These are phyloP conservation scores for Castor canadensis DNA, from an alignment of 2,113 vertebrate genomes.

Conservation along the genomic window DNA sequence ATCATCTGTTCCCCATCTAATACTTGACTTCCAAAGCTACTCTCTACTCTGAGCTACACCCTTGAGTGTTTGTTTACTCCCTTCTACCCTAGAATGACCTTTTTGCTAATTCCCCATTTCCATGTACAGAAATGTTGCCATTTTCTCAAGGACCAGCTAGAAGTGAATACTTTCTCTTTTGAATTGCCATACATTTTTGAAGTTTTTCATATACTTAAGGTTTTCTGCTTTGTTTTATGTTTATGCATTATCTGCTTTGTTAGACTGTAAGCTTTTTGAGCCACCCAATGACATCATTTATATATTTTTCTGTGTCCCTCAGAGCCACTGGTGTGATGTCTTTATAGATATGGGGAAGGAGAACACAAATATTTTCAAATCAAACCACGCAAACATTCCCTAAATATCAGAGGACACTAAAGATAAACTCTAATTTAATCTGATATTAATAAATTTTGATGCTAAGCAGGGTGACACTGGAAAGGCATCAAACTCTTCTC, in stretches of 20 bases:
- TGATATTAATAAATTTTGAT: constrained; percentile 7
- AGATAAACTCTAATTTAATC: constrained; percentile 16
- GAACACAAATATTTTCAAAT: background rate
- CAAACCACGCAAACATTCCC: background rate
- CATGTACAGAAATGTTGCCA: background rate
- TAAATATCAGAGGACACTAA: constrained; percentile 21
- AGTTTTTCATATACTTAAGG: background rate
- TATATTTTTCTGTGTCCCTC: background rate
- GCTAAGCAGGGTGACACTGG: background rate
- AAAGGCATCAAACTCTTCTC: background rate
- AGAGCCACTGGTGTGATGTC: background rate
- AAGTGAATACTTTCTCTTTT: background rate
- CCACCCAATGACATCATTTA: background rate
- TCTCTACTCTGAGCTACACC: background rate
- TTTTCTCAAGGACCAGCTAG: background rate
- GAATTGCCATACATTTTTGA: background rate
- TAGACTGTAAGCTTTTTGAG: constrained; percentile 11
- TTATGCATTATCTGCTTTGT: background rate
- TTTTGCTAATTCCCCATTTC: background rate
- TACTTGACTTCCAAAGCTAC: background rate
- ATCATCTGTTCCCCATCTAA: background rate
- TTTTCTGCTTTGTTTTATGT: background rate
- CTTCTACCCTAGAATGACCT: background rate
- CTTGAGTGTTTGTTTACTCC: background rate
- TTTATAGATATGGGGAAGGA: background rate